These are phyloP conservation scores for Copsychus sechellarum DNA, from an alignment of 2,113 vertebrate species.

Conservation along the genomic window DNA sequence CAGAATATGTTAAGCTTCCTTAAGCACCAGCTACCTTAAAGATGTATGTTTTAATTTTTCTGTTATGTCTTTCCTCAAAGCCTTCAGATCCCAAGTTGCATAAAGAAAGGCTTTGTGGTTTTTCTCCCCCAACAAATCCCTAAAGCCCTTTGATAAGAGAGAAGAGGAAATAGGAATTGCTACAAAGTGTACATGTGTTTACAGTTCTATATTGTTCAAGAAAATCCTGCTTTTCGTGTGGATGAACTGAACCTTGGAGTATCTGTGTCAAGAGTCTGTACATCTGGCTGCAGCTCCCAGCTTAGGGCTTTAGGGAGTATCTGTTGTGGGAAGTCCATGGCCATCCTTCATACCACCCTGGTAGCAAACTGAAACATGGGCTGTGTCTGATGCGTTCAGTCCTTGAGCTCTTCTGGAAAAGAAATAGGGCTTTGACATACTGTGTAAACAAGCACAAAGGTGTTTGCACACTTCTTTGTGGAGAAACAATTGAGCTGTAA, in stretches of 20 bases:
- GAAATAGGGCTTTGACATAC: neutral
- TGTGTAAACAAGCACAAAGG: slow-evolving; percentile 10
- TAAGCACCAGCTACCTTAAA: neutral
- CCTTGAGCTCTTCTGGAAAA: neutral
- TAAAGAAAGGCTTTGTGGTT: slow-evolving; percentile 31
- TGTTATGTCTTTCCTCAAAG: slow-evolving; percentile 38
- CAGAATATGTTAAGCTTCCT: neutral
- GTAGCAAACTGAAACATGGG: slow-evolving; percentile 30
- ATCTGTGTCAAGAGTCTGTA: neutral
- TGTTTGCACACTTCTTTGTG: slow-evolving; percentile 32
- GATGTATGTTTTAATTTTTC: slow-evolving; percentile 8
- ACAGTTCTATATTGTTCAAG: slow-evolving; percentile 42
- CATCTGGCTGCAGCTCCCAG: slow-evolving; percentile 31
- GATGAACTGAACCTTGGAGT: slow-evolving; percentile 5
- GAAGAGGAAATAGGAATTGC: slow-evolving; percentile 24
- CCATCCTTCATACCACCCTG: slow-evolving; percentile 31
- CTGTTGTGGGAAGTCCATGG: neutral
- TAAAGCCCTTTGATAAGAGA: neutral
- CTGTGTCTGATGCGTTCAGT: neutral
- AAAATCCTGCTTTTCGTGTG: neutral
- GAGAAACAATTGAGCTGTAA: slow-evolving; percentile 50
- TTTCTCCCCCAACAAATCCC: slow-evolving; percentile 3
- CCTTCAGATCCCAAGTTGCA: neutral
- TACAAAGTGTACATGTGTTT: neutral
- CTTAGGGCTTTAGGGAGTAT: neutral